phyloP scores from a whole-genome alignment of 2,113 vertebrate genomes.

The Oostethus manadensis region DNA sequence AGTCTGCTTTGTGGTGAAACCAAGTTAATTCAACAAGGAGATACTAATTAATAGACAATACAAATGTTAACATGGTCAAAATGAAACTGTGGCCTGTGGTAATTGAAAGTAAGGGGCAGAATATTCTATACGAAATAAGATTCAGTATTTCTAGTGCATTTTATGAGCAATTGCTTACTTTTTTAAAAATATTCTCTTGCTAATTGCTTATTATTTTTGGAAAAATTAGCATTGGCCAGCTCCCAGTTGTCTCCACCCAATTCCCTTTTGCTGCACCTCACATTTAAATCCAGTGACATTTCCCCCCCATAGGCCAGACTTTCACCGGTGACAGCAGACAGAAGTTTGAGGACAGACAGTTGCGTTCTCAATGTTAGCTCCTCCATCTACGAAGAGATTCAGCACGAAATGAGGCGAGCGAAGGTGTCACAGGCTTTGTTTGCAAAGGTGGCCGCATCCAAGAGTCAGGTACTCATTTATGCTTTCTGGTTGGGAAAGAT shows the following conservation, averaged over 20 bases:
- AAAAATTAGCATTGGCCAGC: neutral
- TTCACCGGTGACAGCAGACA: conserved; percentile 54
- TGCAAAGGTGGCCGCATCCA: conserved; percentile 65
- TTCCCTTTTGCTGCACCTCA: neutral
- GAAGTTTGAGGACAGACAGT: conserved; percentile 58
- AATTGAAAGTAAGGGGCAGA: no score
- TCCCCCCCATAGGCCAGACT: conserved; percentile 51
- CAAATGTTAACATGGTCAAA: no score
- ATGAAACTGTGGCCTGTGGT: no score
- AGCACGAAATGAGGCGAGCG: conserved; percentile 70
- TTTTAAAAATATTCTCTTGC: no score
- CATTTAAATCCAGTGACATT: neutral
- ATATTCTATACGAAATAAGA: no score
- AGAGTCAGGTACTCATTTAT: conserved; percentile 62
- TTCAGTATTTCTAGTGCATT: no score
- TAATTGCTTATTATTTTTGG: no score
- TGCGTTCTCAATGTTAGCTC: conserved; percentile 57
- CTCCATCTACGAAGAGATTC: conserved; percentile 68
- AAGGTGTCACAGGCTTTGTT: conserved; percentile 68
- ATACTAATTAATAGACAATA: no score
- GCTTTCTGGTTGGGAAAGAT: neutral
- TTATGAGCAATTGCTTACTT: no score
- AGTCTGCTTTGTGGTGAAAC: no score
- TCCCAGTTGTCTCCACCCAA: neutral
- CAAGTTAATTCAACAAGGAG: no score